These are phyloP conservation scores for Dasysyrphus albostriatus DNA, from an alignment of 2,888 invertebrate species.

Conservation along the genomic window DNA sequence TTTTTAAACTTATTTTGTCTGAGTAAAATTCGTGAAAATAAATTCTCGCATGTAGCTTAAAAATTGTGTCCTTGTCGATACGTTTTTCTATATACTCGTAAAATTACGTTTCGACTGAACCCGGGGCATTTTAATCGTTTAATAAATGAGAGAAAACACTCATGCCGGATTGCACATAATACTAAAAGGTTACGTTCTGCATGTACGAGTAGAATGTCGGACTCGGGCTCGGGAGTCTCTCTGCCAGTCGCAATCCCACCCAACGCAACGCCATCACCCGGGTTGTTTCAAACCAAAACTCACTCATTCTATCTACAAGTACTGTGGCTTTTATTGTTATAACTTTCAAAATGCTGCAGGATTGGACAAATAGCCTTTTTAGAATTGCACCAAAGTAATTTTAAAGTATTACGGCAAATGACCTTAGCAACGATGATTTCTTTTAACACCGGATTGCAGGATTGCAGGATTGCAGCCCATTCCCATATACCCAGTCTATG, in stretches of 20 bases:
- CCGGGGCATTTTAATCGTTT: slow-evolving; percentile 64
- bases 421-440: slow-evolving; percentile 54
- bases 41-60: slow-evolving; percentile 29
- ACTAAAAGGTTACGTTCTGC: slow-evolving; percentile 64
- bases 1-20: neutral
- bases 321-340: slow-evolving; percentile 55
- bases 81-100: slow-evolving; percentile 42
- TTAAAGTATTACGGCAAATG: slow-evolving; percentile 56
- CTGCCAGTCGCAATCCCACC: slow-evolving; percentile 5
- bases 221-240: neutral
- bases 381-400: slow-evolving; percentile 56
- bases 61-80: slow-evolving; percentile 35
- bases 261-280: neutral
- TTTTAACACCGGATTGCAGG: slow-evolving; percentile 20
- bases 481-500: neutral
- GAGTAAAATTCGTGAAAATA: slow-evolving; percentile 30
- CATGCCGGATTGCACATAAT: slow-evolving; percentile 68
- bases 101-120: slow-evolving; percentile 38
- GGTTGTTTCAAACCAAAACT: slow-evolving; percentile 19
- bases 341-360: slow-evolving; percentile 42
- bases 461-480: neutral
- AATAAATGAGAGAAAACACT: slow-evolving; percentile 70
- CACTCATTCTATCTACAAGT: slow-evolving; percentile 32
- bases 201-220: neutral
- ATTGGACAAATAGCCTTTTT: slow-evolving; percentile 62